phyloP scores from a whole-genome alignment of 37 sponge, comb jelly and placozoan genomes.

The Beroe ovata region DNA sequence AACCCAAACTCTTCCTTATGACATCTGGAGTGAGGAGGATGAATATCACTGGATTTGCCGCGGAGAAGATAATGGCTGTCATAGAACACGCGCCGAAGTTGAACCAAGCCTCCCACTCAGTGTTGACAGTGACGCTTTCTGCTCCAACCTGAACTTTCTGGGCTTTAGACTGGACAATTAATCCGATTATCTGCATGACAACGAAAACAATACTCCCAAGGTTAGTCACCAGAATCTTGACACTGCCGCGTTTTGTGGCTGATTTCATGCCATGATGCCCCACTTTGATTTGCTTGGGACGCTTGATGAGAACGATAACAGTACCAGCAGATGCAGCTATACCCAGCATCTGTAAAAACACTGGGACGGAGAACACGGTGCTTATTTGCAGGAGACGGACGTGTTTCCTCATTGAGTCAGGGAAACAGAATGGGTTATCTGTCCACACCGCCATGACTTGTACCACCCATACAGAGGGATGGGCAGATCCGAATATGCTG shows the following conservation, averaged over 20 bases:
- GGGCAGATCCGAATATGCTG: neutral
- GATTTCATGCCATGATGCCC: neutral
- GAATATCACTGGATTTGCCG: neutral
- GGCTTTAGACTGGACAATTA: neutral
- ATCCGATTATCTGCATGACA: neutral
- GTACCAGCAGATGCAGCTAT: neutral
- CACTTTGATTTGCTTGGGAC: neutral
- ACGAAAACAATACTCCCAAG: neutral
- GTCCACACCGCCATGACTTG: conserved; percentile 37
- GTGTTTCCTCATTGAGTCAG: neutral
- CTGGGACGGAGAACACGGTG: neutral
- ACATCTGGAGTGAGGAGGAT: neutral
- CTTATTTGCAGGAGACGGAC: neutral
- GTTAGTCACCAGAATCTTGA: conserved; percentile 14
- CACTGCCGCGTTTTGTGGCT: neutral
- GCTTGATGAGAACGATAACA: neutral
- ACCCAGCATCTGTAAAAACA: neutral
- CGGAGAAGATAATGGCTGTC: neutral
- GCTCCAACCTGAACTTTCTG: neutral
- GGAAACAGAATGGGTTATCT: neutral
- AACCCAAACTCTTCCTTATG: neutral
- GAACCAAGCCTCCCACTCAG: neutral
- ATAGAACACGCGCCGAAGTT: neutral
- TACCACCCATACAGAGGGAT: conserved; percentile 1
- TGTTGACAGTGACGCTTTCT: neutral